A percentile compares a stretch with the other conserved stretches of the same genome.
phyloP scores from a whole-genome alignment of 2,113 vertebrate species.

The Charadrius vociferus region DNA sequence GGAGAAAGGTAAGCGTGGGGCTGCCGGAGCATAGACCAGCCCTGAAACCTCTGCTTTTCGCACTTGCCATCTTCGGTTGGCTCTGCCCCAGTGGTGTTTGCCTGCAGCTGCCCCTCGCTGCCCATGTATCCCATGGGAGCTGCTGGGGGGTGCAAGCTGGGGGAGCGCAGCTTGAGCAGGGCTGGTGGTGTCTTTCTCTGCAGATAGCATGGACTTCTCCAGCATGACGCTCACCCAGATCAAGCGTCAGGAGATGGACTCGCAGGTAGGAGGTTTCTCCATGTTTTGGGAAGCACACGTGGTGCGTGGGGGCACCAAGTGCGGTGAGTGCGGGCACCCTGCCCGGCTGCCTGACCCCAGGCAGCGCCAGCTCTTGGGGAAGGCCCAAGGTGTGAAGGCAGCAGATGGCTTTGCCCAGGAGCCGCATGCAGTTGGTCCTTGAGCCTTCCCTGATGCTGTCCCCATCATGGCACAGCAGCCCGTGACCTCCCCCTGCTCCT shows the following conservation, averaged over 20 bases:
- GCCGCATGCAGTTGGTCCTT: rapidly evolving
- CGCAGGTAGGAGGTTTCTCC: constrained; percentile 81
- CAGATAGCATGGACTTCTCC: constrained; percentile 97
- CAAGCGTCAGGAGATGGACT: constrained; percentile 97
- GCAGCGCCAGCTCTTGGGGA: background rate
- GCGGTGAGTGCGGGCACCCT: background rate
- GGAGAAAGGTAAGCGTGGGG: constrained; percentile 81
- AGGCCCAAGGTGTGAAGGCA: background rate
- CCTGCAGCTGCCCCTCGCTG: background rate
- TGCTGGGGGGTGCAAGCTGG: rapidly evolving
- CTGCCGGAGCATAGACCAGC: background rate
- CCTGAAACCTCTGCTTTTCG: background rate
- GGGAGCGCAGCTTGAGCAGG: background rate
- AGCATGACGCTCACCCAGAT: constrained; percentile 96
- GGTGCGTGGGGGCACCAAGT: no score
- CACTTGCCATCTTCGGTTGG: rapidly evolving
- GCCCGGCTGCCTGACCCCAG: background rate
- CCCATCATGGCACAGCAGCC: background rate
- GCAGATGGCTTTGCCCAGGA: background rate
- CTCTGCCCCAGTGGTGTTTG: background rate
- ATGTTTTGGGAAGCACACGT: background rate
- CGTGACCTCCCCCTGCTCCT: rapidly evolving
- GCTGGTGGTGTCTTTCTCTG: background rate
- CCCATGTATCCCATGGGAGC: background rate
- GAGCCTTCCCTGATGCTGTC: rapidly evolving